These are phyloP conservation scores for Drosophila macrospina DNA, from an alignment of 2,888 invertebrate species.

Conservation along the genomic window DNA sequence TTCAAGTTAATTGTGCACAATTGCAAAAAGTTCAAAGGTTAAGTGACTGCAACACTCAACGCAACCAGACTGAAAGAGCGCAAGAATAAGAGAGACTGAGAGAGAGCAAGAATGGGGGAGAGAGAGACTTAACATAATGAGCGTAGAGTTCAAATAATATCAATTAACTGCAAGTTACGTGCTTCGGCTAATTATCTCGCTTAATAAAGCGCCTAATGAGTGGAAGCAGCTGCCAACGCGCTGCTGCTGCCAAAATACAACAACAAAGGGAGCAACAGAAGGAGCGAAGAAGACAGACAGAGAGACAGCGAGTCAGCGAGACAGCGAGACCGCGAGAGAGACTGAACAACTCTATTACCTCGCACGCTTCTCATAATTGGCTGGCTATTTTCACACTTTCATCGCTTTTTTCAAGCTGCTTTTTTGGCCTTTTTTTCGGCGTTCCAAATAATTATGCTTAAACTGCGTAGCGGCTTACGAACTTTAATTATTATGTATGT, in stretches of 20 bases:
- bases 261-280: conserved; percentile 22
- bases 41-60: conserved; percentile 64
- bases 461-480: conserved; percentile 64
- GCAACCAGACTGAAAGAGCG: conserved; percentile 13
- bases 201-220: conserved; percentile 82
- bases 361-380: conserved; percentile 46
- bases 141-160: conserved; percentile 80
- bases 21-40: conserved; percentile 72
- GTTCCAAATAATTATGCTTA: conserved; percentile 67
- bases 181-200: conserved; percentile 82
- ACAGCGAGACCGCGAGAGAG: neutral
- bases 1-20: conserved; percentile 71
- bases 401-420: conserved; percentile 13
- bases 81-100: conserved; percentile 1
- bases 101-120: conserved; percentile 7
- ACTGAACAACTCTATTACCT: conserved; percentile 17
- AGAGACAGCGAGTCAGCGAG: neutral
- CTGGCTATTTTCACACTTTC: conserved; percentile 28
- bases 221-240: conserved; percentile 81
- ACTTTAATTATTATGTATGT: conserved; percentile 67
- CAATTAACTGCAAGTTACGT: conserved; percentile 82
- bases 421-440: conserved; percentile 20
- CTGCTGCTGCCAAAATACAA: conserved; percentile 62
- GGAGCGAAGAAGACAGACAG: neutral
- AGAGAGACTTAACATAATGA: conserved; percentile 56